Conservation (phyloP, 2,888 invertebrate species). For the Heteromurus nitidus region DNA sequence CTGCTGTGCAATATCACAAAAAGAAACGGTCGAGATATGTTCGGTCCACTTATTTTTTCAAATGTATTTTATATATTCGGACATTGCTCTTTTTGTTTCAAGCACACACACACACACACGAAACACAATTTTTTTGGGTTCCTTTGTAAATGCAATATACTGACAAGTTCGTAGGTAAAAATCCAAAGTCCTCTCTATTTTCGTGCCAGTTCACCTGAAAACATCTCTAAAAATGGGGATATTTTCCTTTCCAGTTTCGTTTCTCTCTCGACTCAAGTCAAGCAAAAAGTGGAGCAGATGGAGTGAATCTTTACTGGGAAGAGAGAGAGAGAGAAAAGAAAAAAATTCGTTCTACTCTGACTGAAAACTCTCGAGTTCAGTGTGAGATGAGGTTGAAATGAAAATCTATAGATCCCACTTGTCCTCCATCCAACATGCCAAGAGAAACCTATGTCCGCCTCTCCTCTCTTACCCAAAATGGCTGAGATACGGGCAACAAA, state of each 20-base stretch:
- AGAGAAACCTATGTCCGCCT: background rate
- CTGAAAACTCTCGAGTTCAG: too few species aligned
- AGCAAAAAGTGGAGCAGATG: conserved; percentile 43
- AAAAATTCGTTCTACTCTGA: conserved; percentile 35
- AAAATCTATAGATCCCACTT: conserved; percentile 43
- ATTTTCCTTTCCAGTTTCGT: conserved; percentile 36
- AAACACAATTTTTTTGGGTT: too few species aligned
- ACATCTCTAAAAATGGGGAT: conserved; percentile 36
- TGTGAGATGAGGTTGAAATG: conserved; percentile 56
- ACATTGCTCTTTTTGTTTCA: too few species aligned
- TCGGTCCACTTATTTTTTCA: too few species aligned
- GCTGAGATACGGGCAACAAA: conserved; percentile 29
- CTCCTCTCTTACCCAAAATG: too few species aligned
- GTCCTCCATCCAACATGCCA: too few species aligned
- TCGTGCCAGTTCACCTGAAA: conserved; percentile 54
- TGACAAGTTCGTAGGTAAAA: too few species aligned
- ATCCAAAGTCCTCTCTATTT: conserved; percentile 19
- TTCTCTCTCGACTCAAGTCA: conserved; percentile 40
- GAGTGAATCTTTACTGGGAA: background rate
- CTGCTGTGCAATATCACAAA: too few species aligned
- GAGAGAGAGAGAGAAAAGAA: background rate
- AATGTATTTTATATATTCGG: too few species aligned
- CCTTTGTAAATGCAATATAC: too few species aligned
- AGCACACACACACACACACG: too few species aligned
- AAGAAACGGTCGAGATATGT: too few species aligned